A percentile compares a stretch with the other conserved stretches of the same genome.
Evolutionary conservation across 1,140 invertebrate genomes (phyloP).

Genomic region (Micrasema minimum): DNA sequence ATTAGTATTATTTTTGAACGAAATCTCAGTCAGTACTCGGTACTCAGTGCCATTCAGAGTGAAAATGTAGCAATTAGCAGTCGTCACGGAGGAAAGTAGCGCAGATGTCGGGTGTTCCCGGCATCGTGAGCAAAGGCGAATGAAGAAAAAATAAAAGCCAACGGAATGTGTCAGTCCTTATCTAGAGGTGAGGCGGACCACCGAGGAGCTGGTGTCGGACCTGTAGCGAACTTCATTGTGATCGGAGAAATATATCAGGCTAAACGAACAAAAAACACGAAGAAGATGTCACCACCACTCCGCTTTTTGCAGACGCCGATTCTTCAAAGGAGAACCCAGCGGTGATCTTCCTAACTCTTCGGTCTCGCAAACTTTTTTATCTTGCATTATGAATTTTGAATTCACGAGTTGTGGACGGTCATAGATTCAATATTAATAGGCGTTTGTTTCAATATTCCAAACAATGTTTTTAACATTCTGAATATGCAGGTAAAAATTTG

Average conservation of each 20-base stretch:
- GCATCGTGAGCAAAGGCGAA: slow-evolving; percentile 1
- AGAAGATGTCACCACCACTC: slow-evolving; percentile 16
- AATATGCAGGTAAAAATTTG: too few relatives aligned
- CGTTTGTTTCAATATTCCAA: too few relatives aligned
- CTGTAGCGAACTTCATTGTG: slow-evolving; percentile 13
- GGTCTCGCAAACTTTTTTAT: not conserved
- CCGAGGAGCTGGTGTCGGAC: slow-evolving; percentile 22
- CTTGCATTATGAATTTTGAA: not conserved
- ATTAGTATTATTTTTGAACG: not conserved
- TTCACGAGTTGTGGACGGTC: not conserved
- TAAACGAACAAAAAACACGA: slow-evolving; percentile 5
- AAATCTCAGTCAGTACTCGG: not conserved
- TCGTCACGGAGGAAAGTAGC: slow-evolving; percentile 5
- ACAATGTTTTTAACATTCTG: too few relatives aligned
- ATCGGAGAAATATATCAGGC: slow-evolving; percentile 1
- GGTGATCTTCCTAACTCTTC: not conserved
- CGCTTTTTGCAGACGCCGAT: slow-evolving; percentile 12
- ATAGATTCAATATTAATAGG: too few relatives aligned
- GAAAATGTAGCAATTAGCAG: not conserved
- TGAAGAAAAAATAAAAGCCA: slow-evolving; percentile 7
- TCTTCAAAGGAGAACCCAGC: not conserved
- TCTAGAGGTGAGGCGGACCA: slow-evolving; percentile 12
- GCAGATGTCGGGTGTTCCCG: not conserved
- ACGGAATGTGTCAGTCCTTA: slow-evolving; percentile 9
- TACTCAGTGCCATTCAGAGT: not conserved